Evolutionary conservation across 2,888 invertebrate species (phyloP).

Genomic region (Eupithecia abbreviata): DNA sequence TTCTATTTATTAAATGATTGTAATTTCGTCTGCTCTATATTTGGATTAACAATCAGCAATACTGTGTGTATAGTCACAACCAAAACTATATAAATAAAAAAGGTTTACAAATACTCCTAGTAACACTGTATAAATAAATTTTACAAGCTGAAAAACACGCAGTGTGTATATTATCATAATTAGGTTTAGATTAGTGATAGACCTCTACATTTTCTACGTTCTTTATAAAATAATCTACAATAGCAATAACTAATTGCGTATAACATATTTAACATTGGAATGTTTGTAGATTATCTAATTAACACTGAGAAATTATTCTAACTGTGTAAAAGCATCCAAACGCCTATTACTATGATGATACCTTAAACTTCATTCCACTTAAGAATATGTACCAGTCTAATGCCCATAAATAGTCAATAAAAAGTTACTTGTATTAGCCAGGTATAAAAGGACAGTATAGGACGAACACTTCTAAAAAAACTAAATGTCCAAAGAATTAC

Average conservation of each 20-base stretch:
- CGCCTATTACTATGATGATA: constrained; percentile 69
- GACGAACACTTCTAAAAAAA: neutral
- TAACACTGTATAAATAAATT: constrained; percentile 46
- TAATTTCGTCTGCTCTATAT: constrained; percentile 54
- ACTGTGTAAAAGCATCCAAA: constrained; percentile 82
- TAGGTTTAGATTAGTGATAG: constrained; percentile 29
- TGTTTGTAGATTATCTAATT: constrained; percentile 57
- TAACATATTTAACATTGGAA: constrained; percentile 69
- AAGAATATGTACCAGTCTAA: constrained; percentile 1
- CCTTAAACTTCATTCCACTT: constrained; percentile 50
- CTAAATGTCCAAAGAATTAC: neutral
- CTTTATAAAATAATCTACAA: constrained; percentile 74
- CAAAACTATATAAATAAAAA: constrained; percentile 44
- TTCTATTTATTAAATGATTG: constrained; percentile 35
- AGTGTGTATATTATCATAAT: constrained; percentile 43
- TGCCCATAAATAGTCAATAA: neutral
- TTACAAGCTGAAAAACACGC: constrained; percentile 51
- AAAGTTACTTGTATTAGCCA: neutral
- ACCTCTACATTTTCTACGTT: constrained; percentile 37
- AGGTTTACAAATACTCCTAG: constrained; percentile 48
- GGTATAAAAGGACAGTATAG: neutral
- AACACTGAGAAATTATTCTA: constrained; percentile 74
- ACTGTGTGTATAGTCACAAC: constrained; percentile 68
- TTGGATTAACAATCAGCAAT: constrained; percentile 70
- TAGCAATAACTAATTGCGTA: constrained; percentile 59